These are phyloP conservation scores for Rhagonycha lutea DNA, from an alignment of 2,888 invertebrate genomes.

Conservation along the genomic window DNA sequence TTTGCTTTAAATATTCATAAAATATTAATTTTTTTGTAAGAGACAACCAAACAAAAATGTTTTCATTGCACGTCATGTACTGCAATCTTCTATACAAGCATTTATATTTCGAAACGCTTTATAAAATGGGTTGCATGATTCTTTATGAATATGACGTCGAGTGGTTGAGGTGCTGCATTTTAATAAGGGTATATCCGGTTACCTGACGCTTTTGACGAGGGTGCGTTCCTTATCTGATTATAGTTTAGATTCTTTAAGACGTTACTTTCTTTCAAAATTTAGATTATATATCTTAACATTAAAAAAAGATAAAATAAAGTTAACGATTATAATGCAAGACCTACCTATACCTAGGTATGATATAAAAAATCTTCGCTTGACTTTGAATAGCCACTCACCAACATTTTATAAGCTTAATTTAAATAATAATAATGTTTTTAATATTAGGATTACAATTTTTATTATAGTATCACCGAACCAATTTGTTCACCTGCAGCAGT, in stretches of 20 bases:
- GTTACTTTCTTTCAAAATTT: constrained; percentile 16
- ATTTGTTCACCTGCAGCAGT: not conserved
- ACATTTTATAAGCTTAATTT: not conserved
- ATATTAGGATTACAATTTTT: not conserved
- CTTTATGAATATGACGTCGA: constrained; percentile 34
- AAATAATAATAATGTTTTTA: not conserved
- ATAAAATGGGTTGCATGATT: constrained; percentile 21
- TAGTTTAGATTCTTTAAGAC: constrained; percentile 19
- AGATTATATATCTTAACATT: constrained; percentile 1
- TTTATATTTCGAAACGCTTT: constrained; percentile 17
- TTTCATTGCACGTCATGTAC: not conserved
- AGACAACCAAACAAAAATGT: not conserved
- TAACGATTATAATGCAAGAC: not conserved
- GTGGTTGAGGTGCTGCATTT: constrained; percentile 30
- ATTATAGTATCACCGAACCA: not conserved
- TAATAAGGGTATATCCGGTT: constrained; percentile 35
- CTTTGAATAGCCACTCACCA: not conserved
- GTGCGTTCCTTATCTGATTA: constrained; percentile 31
- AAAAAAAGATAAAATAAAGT: constrained; percentile 9
- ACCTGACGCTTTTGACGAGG: constrained; percentile 33
- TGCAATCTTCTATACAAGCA: constrained; percentile 3
- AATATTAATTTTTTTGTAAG: not conserved
- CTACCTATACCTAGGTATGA: too few species aligned
- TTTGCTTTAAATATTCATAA: not conserved
- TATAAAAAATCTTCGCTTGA: not conserved